These are phyloP conservation scores for Agonopterix heracliana DNA, from an alignment of 2,888 invertebrate species.

Conservation along the genomic window DNA sequence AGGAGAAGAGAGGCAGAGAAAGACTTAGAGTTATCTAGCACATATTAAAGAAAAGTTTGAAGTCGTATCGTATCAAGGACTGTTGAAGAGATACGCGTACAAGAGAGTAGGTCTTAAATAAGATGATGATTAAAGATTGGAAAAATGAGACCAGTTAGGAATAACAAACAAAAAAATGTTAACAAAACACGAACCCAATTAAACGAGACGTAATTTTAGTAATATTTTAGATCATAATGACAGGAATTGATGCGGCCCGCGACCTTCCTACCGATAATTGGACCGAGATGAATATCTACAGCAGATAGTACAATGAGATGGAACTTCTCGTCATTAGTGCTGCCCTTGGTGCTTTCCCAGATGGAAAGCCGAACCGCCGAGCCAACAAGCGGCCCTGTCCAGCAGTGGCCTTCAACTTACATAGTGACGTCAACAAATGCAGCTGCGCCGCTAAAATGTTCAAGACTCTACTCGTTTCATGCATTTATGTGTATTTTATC, in stretches of 20 bases:
- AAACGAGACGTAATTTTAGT: not conserved
- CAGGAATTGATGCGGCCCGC: slow-evolving; percentile 1
- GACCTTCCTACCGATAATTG: not conserved
- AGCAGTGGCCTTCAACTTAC: slow-evolving; percentile 12
- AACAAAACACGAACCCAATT: slow-evolving; percentile 10
- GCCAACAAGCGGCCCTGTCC: too few species aligned
- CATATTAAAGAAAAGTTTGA: too few species aligned
- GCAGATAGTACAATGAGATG: not conserved
- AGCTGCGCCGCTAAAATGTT: slow-evolving; percentile 1
- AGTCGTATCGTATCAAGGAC: too few species aligned
- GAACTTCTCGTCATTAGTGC: not conserved
- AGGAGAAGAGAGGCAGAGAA: too few species aligned
- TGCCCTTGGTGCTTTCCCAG: slow-evolving; percentile 10
- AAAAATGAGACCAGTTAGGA: too few species aligned
- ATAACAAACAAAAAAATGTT: slow-evolving; percentile 1
- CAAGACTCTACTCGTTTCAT: too few species aligned
- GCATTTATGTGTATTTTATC: too few species aligned
- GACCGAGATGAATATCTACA: too few species aligned
- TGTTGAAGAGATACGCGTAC: too few species aligned
- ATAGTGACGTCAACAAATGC: not conserved
- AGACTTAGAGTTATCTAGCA: too few species aligned
- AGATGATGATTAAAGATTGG: too few species aligned
- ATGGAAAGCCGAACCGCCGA: not conserved
- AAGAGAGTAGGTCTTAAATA: too few species aligned
- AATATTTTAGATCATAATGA: slow-evolving; percentile 1